Conservation (phyloP, 2,888 invertebrate genomes). For the Hypsopygia costalis region DNA sequence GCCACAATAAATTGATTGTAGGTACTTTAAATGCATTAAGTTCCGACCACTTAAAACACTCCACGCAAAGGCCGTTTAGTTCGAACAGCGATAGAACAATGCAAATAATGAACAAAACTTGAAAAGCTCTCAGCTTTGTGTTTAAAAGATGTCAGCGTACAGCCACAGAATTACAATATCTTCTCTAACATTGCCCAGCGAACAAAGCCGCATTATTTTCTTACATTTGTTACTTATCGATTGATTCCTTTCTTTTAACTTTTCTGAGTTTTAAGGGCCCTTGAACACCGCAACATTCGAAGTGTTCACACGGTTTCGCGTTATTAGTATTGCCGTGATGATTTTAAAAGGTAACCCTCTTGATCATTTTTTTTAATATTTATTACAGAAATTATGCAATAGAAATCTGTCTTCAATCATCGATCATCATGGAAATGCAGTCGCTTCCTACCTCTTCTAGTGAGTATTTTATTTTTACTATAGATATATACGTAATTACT, state of each 20-base stretch:
- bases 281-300: constrained; percentile 39
- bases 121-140: constrained; percentile 58
- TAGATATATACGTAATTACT: too few species aligned
- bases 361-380: constrained; percentile 5
- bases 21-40: constrained; percentile 44
- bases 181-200: too few species aligned
- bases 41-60: constrained; percentile 44
- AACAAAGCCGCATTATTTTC: constrained; percentile 64
- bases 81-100: constrained; percentile 58
- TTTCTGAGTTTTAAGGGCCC: constrained; percentile 38
- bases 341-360: too few species aligned
- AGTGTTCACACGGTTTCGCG: constrained; percentile 37
- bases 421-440: constrained; percentile 43
- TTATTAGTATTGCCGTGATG: constrained; percentile 27
- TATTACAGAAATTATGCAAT: constrained; percentile 32
- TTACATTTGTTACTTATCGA: constrained; percentile 70
- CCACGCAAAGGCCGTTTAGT: constrained; percentile 44
- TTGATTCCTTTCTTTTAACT: constrained; percentile 53
- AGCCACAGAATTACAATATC: constrained; percentile 15
- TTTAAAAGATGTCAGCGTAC: constrained; percentile 62
- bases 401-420: neutral
- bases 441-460: constrained; percentile 51
- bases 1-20: constrained; percentile 9
- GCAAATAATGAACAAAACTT: constrained; percentile 53
- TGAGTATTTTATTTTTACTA: constrained; percentile 32